Percentiles rank a stretch among this genome's conserved stretches.
These are phyloP conservation scores for Eretmochelys imbricata DNA, from an alignment of 2,113 vertebrate species.

Conservation along the genomic window DNA sequence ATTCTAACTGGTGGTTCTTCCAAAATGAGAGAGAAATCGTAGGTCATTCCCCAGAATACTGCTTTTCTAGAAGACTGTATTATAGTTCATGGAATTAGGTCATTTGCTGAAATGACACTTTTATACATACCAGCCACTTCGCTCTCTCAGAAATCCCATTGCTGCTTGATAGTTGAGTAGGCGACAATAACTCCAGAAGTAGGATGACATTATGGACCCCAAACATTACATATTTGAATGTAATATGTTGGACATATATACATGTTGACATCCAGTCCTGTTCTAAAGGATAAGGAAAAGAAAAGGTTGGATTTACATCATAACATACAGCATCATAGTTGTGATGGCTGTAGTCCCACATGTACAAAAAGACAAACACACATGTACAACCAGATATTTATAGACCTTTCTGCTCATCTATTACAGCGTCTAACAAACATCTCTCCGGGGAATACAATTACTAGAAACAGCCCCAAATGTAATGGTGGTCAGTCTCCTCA, in stretches of 20 bases:
- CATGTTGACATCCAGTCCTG: neutral
- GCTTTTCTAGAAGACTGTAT: neutral
- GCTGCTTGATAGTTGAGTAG: neutral
- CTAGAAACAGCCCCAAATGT: constrained; percentile 84
- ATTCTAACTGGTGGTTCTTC: neutral
- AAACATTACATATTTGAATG: neutral
- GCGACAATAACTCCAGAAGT: neutral
- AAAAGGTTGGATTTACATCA: neutral
- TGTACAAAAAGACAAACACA: neutral
- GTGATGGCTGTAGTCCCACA: neutral
- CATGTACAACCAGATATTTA: neutral
- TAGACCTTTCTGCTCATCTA: neutral
- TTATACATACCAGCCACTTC: neutral
- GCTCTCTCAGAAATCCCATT: accelerated
- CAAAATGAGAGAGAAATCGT: neutral
- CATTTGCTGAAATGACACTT: neutral
- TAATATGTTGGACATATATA: too few species aligned
- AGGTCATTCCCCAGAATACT: neutral
- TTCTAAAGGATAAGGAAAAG: neutral
- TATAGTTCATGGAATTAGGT: neutral
- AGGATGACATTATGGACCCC: neutral
- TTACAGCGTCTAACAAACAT: constrained; percentile 82
- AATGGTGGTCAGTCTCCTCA: constrained; percentile 81
- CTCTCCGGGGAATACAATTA: constrained; percentile 82
- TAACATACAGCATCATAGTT: neutral